Evolutionary conservation across 2,113 vertebrate species (phyloP), one percentile per base, ranked within the genome.

Genomic region (Syrmaticus mikado): DNA sequence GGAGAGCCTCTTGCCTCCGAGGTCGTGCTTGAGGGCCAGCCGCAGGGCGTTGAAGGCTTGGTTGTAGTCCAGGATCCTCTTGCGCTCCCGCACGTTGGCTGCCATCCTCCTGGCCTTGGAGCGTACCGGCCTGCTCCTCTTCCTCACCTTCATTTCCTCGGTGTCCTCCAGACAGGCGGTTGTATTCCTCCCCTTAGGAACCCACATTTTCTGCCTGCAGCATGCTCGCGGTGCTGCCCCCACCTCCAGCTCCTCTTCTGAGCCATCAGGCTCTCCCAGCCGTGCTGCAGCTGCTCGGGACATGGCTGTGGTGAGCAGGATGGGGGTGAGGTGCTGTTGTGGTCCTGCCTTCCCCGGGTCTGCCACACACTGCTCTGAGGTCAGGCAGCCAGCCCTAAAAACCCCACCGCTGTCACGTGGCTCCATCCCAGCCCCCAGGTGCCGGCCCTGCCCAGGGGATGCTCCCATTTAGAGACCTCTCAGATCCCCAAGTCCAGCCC

Each of bases 11-110:
- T 99, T 99, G 86, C 99, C 99, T 0, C 97, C 98, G 17, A 99
- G 98, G 97, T 99, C 99, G 7, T 99, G 99, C 50, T 97, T 98
- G 72, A 99, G 98, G 28, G 98, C 97, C 27, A 98, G 89, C 2
- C 99, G 98, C 73, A 99, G 98, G 21, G 99, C 98, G 9, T 99
- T 99, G 95, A 99, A 99, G 8, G 99, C 99, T 94, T 99, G 98
- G 94, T 99, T 99, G 98, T 99, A 99, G 93, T 99, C 99, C 98
- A 99, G 97, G 95, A 99, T 99, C 87, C 99, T 98, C 93, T 99
- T 99, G 53, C 99, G 97, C 97, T 99, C 99, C 0, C 99, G 97
- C 88, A 99, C 98, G 1, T 99, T 99, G 93, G 99, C 99, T 0
- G 99, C 99, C 93, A 99, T 98, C 64, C 99, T 97, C 82, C 99